Evolutionary conservation across 2,797 vertebrate species (phyloP).

Genomic region (Anableps anableps): DNA sequence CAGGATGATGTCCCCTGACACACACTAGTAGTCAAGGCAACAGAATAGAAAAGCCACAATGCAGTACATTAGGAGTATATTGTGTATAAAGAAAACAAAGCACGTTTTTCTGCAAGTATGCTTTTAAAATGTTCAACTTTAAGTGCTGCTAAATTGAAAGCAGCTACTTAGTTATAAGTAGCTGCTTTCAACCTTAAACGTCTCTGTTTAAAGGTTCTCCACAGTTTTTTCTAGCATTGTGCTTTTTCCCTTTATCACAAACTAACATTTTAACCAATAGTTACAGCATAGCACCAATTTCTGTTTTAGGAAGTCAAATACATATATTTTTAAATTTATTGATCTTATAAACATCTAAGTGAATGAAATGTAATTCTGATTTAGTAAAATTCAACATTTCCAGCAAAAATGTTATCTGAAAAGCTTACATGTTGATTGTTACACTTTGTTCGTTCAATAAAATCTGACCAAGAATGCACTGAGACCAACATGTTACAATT

Average conservation of each 20-base stretch:
- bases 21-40: conserved; percentile 79
- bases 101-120: background rate
- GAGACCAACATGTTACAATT: background rate
- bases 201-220: too few relatives aligned
- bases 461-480: background rate
- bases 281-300: background rate
- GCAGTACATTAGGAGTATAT: background rate
- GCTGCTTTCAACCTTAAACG: too few relatives aligned
- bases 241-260: background rate
- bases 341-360: background rate
- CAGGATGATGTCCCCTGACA: conserved; percentile 71
- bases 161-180: too few relatives aligned
- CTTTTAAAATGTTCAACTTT: background rate
- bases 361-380: background rate
- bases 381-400: background rate
- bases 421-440: too few relatives aligned
- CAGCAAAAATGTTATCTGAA: too few relatives aligned
- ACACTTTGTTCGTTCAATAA: background rate
- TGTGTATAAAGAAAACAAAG: conserved; percentile 6
- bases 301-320: background rate
- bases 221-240: background rate
- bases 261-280: background rate
- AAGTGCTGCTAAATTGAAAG: background rate
- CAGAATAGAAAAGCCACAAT: conserved; percentile 52
- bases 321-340: background rate